Conservation (phyloP, 2,113 vertebrate genomes). For the Hemiprocne comata region DNA sequence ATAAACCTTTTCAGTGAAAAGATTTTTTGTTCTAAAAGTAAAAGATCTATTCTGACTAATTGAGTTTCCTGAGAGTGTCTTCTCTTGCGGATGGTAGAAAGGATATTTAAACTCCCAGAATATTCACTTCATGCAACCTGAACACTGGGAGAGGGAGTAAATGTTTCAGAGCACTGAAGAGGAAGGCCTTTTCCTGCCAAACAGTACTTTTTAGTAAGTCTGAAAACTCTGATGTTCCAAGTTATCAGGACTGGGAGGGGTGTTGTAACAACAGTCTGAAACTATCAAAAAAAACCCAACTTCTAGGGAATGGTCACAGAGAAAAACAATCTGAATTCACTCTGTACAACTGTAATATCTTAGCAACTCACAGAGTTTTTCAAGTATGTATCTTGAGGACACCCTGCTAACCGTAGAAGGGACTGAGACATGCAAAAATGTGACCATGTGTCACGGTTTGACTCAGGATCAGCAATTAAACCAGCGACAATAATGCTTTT, state of each 20-base stretch:
- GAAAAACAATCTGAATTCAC: neutral
- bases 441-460: neutral
- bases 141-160: fast-evolving
- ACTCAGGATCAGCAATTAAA: too few relatives aligned
- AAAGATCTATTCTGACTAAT: neutral
- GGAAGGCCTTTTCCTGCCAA: neutral
- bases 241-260: fast-evolving
- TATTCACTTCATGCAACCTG: neutral
- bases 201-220: neutral
- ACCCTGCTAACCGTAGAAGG: fast-evolving
- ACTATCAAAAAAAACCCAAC: fast-evolving
- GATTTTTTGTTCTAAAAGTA: neutral
- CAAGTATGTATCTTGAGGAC: neutral
- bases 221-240: neutral
- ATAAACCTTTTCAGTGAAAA: neutral
- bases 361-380: neutral
- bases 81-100: neutral
- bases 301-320: neutral
- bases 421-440: neutral
- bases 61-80: neutral
- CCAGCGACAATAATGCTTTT: too few relatives aligned
- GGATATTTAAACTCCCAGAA: neutral
- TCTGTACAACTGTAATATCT: neutral
- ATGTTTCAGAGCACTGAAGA: neutral
- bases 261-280: neutral